phyloP scores from a whole-genome alignment of 2,888 invertebrate genomes.

The Himalopsyche kuldschensis region DNA sequence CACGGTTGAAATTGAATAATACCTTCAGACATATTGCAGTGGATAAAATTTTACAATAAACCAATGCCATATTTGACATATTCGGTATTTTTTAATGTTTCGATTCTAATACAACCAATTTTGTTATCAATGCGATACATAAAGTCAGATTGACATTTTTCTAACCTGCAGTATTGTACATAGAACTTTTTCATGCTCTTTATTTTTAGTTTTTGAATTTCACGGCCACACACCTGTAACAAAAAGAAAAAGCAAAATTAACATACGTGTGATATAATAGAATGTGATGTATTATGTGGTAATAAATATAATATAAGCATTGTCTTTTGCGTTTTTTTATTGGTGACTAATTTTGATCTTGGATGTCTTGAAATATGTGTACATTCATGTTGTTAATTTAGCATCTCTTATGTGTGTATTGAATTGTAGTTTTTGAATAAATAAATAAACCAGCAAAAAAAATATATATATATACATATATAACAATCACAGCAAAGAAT shows the following conservation, averaged over 20 bases:
- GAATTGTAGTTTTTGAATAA: not conserved
- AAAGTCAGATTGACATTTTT: not conserved
- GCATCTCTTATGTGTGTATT: too few species aligned
- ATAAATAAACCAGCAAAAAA: not conserved
- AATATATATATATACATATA: not conserved
- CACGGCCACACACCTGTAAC: slow-evolving; percentile 55
- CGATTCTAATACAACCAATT: not conserved
- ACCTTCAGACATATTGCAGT: not conserved
- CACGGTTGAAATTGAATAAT: not conserved
- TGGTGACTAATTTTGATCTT: too few species aligned
- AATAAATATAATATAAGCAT: too few species aligned
- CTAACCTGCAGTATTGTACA: slow-evolving; percentile 6
- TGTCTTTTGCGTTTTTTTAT: too few species aligned
- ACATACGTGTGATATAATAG: slow-evolving; percentile 45
- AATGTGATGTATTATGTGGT: not conserved
- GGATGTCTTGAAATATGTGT: too few species aligned
- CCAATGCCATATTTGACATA: not conserved
- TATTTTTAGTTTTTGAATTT: slow-evolving; percentile 19
- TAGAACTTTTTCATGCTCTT: not conserved
- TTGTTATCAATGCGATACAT: not conserved
- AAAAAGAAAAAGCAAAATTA: slow-evolving; percentile 62
- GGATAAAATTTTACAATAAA: not conserved
- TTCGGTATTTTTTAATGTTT: not conserved
- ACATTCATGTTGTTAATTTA: too few species aligned
- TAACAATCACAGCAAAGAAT: too few species aligned